phyloP scores from a whole-genome alignment of 30 jellyfish, hydroid and myxozoan species.

The Phacellophora camtschatica region DNA sequence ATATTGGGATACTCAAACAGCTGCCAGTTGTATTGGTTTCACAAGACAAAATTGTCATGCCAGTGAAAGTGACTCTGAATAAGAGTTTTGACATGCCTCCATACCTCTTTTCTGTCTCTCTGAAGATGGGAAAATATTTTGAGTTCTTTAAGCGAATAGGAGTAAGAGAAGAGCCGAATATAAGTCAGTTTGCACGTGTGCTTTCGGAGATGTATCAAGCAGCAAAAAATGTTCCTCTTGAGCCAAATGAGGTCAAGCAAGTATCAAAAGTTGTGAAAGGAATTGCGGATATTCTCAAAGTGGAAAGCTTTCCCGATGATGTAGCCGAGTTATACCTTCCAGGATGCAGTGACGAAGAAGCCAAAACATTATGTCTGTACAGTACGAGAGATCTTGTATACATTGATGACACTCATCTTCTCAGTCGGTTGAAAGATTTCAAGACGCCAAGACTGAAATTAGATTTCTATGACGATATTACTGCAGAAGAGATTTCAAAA shows the following conservation, averaged over 20 bases:
- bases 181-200: constrained; percentile 15
- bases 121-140: constrained; percentile 34
- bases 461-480: background rate
- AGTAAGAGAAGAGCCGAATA: constrained; percentile 25
- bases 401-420: constrained; percentile 49
- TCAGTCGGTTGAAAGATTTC: constrained; percentile 23
- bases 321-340: constrained; percentile 38
- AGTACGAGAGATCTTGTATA: constrained; percentile 33
- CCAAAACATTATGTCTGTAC: background rate
- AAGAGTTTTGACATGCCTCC: constrained; percentile 34
- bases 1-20: background rate
- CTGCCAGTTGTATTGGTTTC: constrained; percentile 11
- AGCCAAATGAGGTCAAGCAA: constrained; percentile 42
- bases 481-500: background rate
- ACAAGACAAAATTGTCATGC: constrained; percentile 1
- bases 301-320: background rate
- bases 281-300: background rate
- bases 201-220: background rate
- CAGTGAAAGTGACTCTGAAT: constrained; percentile 33
- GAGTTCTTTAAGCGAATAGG: constrained; percentile 48
- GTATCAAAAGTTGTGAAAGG: background rate
- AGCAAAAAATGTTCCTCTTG: background rate
- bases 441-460: constrained; percentile 7
- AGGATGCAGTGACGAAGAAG: background rate
- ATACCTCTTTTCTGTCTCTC: constrained; percentile 39